These are phyloP conservation scores for Drosophila erecta DNA, from an alignment of 1,140 invertebrate genomes.

Conservation along the genomic window DNA sequence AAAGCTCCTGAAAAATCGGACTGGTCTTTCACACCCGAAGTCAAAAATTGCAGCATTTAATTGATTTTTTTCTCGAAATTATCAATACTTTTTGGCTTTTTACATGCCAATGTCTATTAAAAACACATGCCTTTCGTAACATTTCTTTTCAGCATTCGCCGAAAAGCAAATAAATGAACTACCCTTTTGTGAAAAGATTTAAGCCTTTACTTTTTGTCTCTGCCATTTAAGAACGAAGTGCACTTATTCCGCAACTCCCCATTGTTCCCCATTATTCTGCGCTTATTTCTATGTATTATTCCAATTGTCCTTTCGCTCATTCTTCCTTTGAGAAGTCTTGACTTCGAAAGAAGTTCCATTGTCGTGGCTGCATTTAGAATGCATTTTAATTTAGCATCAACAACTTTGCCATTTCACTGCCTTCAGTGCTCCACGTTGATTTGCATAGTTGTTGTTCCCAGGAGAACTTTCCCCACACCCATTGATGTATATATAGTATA, in stretches of 20 bases:
- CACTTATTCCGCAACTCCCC: constrained; percentile 4
- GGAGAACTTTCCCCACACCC: constrained; percentile 24
- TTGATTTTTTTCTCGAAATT: background rate
- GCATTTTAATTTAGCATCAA: constrained; percentile 66
- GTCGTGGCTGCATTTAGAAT: constrained; percentile 67
- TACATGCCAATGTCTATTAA: too few species aligned
- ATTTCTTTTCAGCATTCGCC: background rate
- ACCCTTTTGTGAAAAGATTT: background rate
- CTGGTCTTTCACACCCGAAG: too few species aligned
- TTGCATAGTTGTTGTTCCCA: constrained; percentile 31
- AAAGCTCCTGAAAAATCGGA: background rate
- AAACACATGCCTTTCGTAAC: background rate
- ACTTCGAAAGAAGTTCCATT: constrained; percentile 37
- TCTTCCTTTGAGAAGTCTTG: constrained; percentile 12
- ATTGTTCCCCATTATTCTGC: constrained; percentile 42
- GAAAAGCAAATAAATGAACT: too few species aligned
- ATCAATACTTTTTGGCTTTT: too few species aligned
- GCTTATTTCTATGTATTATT: constrained; percentile 49
- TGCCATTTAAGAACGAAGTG: background rate
- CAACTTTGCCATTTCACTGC: constrained; percentile 57
- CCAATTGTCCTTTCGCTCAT: constrained; percentile 3
- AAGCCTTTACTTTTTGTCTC: constrained; percentile 1
- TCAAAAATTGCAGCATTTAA: too few species aligned
- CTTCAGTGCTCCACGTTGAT: constrained; percentile 37
- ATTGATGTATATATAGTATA: constrained; percentile 14